These are phyloP conservation scores for Leptinotarsa defecta DNA, from an alignment of 1,140 invertebrate genomes.

Conservation along the genomic window DNA sequence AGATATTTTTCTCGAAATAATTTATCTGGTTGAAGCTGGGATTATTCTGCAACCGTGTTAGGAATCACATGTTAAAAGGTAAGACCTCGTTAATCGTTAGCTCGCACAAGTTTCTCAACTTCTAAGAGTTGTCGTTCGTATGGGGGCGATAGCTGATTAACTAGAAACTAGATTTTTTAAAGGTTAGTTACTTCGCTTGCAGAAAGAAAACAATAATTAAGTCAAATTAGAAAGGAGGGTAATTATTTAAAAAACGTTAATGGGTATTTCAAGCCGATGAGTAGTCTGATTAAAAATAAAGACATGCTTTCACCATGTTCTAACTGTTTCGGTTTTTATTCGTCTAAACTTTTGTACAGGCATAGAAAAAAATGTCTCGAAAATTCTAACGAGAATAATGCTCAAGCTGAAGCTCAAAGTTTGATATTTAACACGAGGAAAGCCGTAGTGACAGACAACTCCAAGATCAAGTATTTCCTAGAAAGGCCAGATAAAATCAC, in stretches of 20 bases:
- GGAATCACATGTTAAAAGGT: too few species aligned
- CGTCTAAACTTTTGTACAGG: conserved; percentile 8
- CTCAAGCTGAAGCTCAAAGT: conserved; percentile 10
- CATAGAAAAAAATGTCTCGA: conserved; percentile 2
- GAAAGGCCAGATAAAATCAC: conserved; percentile 38
- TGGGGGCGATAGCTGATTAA: too few species aligned
- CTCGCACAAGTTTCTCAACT: too few species aligned
- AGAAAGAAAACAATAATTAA: conserved; percentile 24
- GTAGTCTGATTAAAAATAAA: background rate
- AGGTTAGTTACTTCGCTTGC: conserved; percentile 29
- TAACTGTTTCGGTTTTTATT: conserved; percentile 7
- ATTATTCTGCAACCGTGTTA: too few species aligned
- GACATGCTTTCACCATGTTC: background rate
- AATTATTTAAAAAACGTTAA: conserved; percentile 26
- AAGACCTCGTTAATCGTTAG: too few species aligned
- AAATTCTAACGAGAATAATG: background rate
- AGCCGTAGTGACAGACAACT: conserved; percentile 24
- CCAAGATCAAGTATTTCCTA: conserved; percentile 38
- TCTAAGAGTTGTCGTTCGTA: too few species aligned
- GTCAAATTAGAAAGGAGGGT: conserved; percentile 24
- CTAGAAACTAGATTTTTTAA: conserved; percentile 19
- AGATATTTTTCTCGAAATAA: too few species aligned
- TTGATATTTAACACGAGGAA: conserved; percentile 3
- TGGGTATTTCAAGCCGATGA: conserved; percentile 13
- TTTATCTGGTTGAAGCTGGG: too few species aligned